Base-by-base conservation (phyloP, 64 coral and sea anemone species). In the Pocillopora damicornis region DNA sequence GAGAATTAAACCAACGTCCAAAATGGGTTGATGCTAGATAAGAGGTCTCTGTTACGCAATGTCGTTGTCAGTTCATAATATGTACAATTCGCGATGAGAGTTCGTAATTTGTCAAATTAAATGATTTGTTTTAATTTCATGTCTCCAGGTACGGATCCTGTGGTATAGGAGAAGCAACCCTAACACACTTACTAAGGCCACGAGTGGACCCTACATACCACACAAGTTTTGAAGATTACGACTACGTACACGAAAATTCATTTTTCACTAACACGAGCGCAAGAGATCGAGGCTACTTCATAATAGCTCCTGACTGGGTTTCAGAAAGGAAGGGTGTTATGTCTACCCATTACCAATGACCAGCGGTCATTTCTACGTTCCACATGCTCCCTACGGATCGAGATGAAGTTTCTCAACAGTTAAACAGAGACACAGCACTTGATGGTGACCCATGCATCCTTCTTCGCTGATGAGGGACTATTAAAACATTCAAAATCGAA, bases 271-370 rank as follows among this genome's bases (percentile, higher is more conserved):
- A 92, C 62, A 96, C 94, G 14, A 96, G 61, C 60, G 65, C 94
- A 71, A 63, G 87, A 34, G 82, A 92, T 87, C 87, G 90, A 65
- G 94, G 94, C 18, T 96, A 96, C 76, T 96, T 96, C 63, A 96
- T 96, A 4, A 96, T 96, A 64, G 87, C 90, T 59, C 94, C 94
- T 75, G 94, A 96, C 37, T 96, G 94, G 94, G 94, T 96, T 42
- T 96, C 94, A 17, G 94, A 96, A 58, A 92, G 82, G 37, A 96
- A 96, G 71, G 94, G 90, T n/a, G 89, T 95, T 13, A 35, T 77
- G 64, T 81, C 74, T 30, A 78, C 90, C 60, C 89, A 78, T 65
- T 92, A 95, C 79, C 79, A 85, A 65, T 85, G 81, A 85, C 63
- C 64, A 85, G 65, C 65, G 64, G 65, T 25, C 18, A 17, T 11